Conservation (phyloP, 2,888 invertebrate species). For the Aspidiotus destructor region DNA sequence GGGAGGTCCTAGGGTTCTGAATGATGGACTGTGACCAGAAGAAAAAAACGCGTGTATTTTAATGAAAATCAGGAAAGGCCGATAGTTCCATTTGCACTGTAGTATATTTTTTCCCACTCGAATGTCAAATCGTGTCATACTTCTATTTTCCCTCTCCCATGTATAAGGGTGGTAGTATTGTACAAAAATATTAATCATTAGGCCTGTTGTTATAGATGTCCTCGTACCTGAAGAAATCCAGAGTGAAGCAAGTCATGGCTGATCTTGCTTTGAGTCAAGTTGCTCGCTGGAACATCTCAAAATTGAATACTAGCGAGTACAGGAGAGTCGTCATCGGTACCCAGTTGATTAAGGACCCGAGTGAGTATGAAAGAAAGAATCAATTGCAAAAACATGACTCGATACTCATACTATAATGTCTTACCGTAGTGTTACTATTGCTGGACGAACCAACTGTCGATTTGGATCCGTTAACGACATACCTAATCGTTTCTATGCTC, state of each 20-base stretch:
- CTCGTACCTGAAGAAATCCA: constrained; percentile 65
- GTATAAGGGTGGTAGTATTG: no score
- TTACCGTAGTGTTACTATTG: constrained; percentile 61
- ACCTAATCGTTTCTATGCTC: constrained; percentile 85
- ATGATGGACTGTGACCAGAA: no score
- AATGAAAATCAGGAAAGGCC: no score
- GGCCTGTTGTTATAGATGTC: constrained; percentile 49
- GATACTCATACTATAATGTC: not conserved
- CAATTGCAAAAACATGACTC: not conserved
- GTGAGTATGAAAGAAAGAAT: constrained; percentile 44
- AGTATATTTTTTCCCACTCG: no score
- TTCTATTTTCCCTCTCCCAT: no score
- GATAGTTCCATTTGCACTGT: no score
- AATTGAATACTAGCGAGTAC: constrained; percentile 79
- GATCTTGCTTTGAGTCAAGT: constrained; percentile 83
- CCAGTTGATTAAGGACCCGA: constrained; percentile 86
- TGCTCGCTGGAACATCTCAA: constrained; percentile 70
- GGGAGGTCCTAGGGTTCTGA: no score
- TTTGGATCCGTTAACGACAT: constrained; percentile 88
- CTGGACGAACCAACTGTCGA: constrained; percentile 92
- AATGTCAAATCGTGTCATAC: no score
- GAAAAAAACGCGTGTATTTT: no score
- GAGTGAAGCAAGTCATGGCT: constrained; percentile 84
- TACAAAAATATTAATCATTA: no score
- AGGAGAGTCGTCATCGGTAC: constrained; percentile 81